Conservation (phyloP, 1,140 invertebrate species). For the Stegodyphus dumicola region DNA sequence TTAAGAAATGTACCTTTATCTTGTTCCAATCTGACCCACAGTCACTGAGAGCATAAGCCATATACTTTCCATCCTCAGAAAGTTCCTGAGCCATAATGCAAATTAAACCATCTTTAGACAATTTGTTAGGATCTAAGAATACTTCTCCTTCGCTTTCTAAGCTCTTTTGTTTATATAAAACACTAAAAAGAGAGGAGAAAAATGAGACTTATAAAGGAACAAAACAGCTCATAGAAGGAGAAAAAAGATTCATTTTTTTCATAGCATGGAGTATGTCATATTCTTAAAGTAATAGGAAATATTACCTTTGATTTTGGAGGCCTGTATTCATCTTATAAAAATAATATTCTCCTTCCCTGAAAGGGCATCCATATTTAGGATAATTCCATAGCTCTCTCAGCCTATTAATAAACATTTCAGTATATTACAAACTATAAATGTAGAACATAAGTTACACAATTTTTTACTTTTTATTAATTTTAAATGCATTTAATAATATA, state of each 20-base stretch:
- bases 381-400: constrained; percentile 95
- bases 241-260: neutral
- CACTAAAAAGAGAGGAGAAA: constrained; percentile 74
- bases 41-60: constrained; percentile 90
- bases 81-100: constrained; percentile 83
- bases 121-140: constrained; percentile 95
- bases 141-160: constrained; percentile 82
- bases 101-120: constrained; percentile 94
- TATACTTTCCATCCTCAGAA: constrained; percentile 89
- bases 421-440: too few relatives aligned
- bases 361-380: constrained; percentile 92
- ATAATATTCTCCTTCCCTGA: constrained; percentile 84
- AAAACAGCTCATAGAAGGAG: neutral
- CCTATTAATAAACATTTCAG: constrained; percentile 64
- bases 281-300: constrained; percentile 11
- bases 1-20: constrained; percentile 72
- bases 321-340: constrained; percentile 95
- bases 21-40: constrained; percentile 97
- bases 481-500: too few relatives aligned
- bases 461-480: too few relatives aligned
- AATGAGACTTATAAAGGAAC: neutral
- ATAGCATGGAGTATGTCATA: neutral
- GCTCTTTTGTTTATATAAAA: constrained; percentile 89
- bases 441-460: too few relatives aligned
- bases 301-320: constrained; percentile 93